phyloP scores from a whole-genome alignment of 1,140 invertebrate species.

The honey bee (Apis mellifera) region Amel_HAv3.1 CM009940.2:52501-53000 shows the following conservation, averaged over 20 bases:
- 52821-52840: conserved; percentile 31
- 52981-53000: conserved; percentile 61
- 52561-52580: conserved; percentile 34
- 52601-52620: conserved; percentile 24
- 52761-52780: not conserved
- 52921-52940: conserved; percentile 53
- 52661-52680: not conserved
- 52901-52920: conserved; percentile 27
- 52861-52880: conserved; percentile 1
- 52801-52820: not conserved
- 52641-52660: not conserved
- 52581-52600: conserved; percentile 12
- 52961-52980: conserved; percentile 58
- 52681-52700: conserved; percentile 24
- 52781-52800: not conserved
- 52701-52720: not conserved
- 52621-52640: not conserved
- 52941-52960: conserved; percentile 74
- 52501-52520: not conserved
- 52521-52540: conserved; percentile 40
- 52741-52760: not conserved
- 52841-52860: conserved; percentile 14
- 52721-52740: not conserved
- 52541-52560: conserved; percentile 7
- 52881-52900: conserved; percentile 20